Evolutionary conservation across 64 coral and sea anemone species (phyloP).

Genomic region (Actinia equina): DNA sequence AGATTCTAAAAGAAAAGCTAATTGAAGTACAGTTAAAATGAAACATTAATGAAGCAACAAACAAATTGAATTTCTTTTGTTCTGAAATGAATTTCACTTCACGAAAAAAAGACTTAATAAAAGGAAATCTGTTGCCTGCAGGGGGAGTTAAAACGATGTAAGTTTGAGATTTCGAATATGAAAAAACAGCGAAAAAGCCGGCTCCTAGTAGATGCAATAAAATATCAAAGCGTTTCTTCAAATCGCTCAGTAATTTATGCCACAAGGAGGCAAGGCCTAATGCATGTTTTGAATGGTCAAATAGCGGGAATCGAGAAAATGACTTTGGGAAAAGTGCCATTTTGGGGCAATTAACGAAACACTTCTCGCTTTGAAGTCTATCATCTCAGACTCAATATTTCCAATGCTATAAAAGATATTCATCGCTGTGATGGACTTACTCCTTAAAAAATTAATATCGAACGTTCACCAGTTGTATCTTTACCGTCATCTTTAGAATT

Average conservation of each 20-base stretch:
- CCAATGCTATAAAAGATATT: neutral
- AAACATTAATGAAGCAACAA: neutral
- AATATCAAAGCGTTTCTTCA: neutral
- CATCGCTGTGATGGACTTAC: neutral
- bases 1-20: neutral
- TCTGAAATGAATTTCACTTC: neutral
- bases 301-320: neutral
- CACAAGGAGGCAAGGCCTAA: neutral
- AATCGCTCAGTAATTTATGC: neutral
- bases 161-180: neutral
- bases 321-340: conserved; percentile 14
- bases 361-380: conserved; percentile 7
- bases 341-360: conserved; percentile 9
- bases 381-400: neutral
- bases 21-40: neutral
- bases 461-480: neutral
- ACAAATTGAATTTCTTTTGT: neutral
- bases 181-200: neutral
- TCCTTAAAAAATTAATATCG: neutral
- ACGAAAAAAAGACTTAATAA: neutral
- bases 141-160: neutral
- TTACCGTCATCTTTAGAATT: neutral
- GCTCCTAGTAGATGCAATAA: neutral
- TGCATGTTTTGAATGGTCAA: neutral
- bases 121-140: neutral